These are phyloP conservation scores for Conistra vaccinii DNA, from an alignment of 2,888 invertebrate genomes.

Conservation along the genomic window DNA sequence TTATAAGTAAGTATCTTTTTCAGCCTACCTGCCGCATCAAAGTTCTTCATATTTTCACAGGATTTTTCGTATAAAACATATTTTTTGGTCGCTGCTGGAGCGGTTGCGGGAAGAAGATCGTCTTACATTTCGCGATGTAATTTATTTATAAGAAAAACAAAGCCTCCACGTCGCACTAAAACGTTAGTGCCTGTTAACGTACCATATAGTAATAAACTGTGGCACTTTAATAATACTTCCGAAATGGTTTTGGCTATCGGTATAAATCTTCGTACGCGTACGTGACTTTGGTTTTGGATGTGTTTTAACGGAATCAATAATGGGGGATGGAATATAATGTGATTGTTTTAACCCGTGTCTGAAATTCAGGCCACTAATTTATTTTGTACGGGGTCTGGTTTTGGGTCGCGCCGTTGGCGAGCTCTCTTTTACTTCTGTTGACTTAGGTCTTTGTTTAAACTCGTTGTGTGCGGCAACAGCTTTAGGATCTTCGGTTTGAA, in stretches of 20 bases:
- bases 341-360: slow-evolving; percentile 16
- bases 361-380: slow-evolving; percentile 29
- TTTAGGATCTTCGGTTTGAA: slow-evolving; percentile 2
- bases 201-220: slow-evolving; percentile 18
- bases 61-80: background rate
- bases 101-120: background rate
- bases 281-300: slow-evolving; percentile 32
- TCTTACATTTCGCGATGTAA: background rate
- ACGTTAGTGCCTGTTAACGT: slow-evolving; percentile 26
- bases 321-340: slow-evolving; percentile 8
- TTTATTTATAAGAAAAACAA: slow-evolving; percentile 34
- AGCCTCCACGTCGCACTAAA: slow-evolving; percentile 15
- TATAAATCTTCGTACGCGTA: slow-evolving; percentile 32
- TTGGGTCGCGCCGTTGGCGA: slow-evolving; percentile 14
- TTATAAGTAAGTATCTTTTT: slow-evolving; percentile 59
- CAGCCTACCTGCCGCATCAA: slow-evolving; percentile 48
- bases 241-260: slow-evolving; percentile 33
- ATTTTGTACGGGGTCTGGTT: slow-evolving; percentile 30
- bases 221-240: slow-evolving; percentile 36
- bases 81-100: slow-evolving; percentile 21
- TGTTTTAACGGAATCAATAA: slow-evolving; percentile 31
- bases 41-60: slow-evolving; percentile 33
- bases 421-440: slow-evolving; percentile 41
- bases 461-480: slow-evolving; percentile 19
- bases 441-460: slow-evolving; percentile 44